Base-by-base conservation (phyloP, 1,140 invertebrate species). In the Megathymus violae region DNA sequence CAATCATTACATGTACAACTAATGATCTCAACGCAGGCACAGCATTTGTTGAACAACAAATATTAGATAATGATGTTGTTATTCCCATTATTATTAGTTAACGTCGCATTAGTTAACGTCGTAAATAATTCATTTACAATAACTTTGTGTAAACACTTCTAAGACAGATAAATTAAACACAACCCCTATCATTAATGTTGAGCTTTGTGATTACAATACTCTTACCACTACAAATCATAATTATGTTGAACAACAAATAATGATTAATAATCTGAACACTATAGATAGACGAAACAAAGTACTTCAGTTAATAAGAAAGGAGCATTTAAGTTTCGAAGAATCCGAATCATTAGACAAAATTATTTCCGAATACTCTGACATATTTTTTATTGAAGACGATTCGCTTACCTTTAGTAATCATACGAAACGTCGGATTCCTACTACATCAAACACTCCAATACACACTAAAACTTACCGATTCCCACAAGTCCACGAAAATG, bases 401-500 rank as follows among this genome's bases (percentile, higher is more conserved):
- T 22, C 31, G 7, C 40, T 71, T 10, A 58, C 69, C n/a, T 71
- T 64, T 13, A 67, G 34, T 5, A 71, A 67, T 51, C 64, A 67
- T 14, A 67, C 65, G 9, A 64, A 71, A 47, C 69, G 67, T 40
- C 11, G 34, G 19, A 71, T 67, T n/a, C 54, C 64, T 47, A 71
- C 69, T 14, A 71, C 61, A 15, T 54, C 54, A 16, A 48, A 67
- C n/a, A 64, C 17, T 15, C 64, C 69, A 17, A 71, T 71, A 51
- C 36, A 71, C n/a, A 64, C 61, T 22, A 71, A 71, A 40, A 64
- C 69, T 27, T 67, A 71, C 25, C 15, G 69, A 34, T 67, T 67
- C n/a, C 69, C 69, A 3, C 58, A 85, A 68, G 48, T 81, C 7
- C 82, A 88, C 50, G 71, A 85, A 69, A 47, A 80, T 27, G 86